Base-by-base conservation (phyloP, 2,113 vertebrate genomes). In the Prietella phreatophila region DNA sequence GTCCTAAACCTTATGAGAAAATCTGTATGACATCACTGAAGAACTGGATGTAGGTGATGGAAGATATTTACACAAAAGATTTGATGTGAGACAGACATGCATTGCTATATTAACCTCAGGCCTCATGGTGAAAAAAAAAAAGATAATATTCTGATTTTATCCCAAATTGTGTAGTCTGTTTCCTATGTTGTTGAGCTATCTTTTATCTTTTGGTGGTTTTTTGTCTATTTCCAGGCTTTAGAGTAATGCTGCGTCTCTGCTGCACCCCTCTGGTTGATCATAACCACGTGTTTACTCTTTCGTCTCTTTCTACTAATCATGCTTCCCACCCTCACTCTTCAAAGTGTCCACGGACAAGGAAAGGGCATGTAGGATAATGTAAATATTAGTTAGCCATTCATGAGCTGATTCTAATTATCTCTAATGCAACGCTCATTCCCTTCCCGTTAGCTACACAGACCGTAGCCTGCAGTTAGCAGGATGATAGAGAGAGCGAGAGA, bases 341-440 rank as follows among this genome's bases (percentile, higher is more conserved):
- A 87, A 91, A 93, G 87, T 91, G 93, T 89, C 1, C 86, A 47
- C 88, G 92, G 93, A 93, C 92, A 88, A 88, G 93, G 15, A 92
- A 90, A 93, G 91, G 92, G 91, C 93, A 94, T 94, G 92, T 94
- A 93, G 92, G 92, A 85, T 94, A 94, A 94, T 86, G 89, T 95
- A 95, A 95, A 95, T 95, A 95, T 92, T 92, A 91, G 90, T 91
- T 89, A 86, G 89, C 91, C 93, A 91, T 94, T 95, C 93, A 93
- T 93, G 94, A 94, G 92, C 95, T 95, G 95, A 95, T 94, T 94
- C 93, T 93, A 94, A 95, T 95, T 95, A 95, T 93, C 92, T 91
- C 92, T 95, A 93, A 93, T 93, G 93, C 94, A 93, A 94, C 92
- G 93, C 86, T 93, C 93, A 92, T 65, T 53, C n/a, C 56, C 86